Evolutionary conservation across 2,888 invertebrate genomes (phyloP).

Genomic region (Agrochola macilenta): DNA sequence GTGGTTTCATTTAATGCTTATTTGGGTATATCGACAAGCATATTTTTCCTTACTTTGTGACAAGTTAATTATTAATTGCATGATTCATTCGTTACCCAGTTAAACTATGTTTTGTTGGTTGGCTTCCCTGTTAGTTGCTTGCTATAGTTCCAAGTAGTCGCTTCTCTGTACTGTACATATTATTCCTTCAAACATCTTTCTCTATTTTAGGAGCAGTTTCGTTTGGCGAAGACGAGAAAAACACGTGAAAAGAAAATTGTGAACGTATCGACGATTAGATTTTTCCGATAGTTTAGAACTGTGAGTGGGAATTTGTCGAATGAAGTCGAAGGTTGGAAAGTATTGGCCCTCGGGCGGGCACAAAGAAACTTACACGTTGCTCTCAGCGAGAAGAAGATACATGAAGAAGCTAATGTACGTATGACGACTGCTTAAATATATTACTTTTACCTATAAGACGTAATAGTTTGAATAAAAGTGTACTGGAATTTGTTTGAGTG

Average conservation of each 20-base stretch:
- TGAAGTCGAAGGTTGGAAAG: constrained; percentile 91
- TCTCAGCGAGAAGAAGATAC: constrained; percentile 91
- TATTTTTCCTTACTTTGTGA: constrained; percentile 57
- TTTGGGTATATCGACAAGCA: constrained; percentile 44
- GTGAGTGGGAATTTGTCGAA: constrained; percentile 78
- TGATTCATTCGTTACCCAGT: constrained; percentile 60
- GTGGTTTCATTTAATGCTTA: not conserved
- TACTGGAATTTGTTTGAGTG: not conserved
- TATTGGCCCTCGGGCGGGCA: constrained; percentile 91
- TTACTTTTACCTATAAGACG: constrained; percentile 20
- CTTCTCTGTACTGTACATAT: constrained; percentile 85
- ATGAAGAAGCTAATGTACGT: constrained; percentile 93
- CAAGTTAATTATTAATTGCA: constrained; percentile 59
- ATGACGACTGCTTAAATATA: constrained; percentile 62
- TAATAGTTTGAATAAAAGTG: constrained; percentile 10
- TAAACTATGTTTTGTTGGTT: constrained; percentile 14
- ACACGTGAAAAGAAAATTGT: constrained; percentile 66
- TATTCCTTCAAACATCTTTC: constrained; percentile 79
- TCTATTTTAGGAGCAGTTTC: constrained; percentile 80
- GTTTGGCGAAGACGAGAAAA: constrained; percentile 63
- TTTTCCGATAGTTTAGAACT: constrained; percentile 65
- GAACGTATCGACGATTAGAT: constrained; percentile 55
- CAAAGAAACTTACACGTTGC: constrained; percentile 91
- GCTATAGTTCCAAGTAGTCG: constrained; percentile 58
- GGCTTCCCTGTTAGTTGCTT: constrained; percentile 61